These are phyloP conservation scores for Yoshiicerus persimilis DNA, from an alignment of 1,140 invertebrate genomes.

Conservation along the genomic window DNA sequence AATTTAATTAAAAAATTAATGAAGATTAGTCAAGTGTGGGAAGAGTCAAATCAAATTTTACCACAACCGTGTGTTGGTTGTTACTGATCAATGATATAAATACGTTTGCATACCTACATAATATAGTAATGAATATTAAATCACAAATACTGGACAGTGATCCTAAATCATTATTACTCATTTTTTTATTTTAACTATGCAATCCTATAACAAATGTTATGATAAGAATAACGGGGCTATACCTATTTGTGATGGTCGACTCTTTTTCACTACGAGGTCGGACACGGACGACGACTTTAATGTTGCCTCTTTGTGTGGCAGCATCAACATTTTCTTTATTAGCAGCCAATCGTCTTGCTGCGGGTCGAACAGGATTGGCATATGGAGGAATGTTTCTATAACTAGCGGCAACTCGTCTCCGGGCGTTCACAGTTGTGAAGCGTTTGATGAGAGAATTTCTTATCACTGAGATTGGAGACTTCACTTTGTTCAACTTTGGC, in stretches of 20 bases:
- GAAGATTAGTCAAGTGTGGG: too few species aligned
- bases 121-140: too few species aligned
- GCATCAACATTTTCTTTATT: constrained; percentile 38
- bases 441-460: neutral
- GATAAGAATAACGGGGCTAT: too few species aligned
- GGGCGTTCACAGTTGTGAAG: neutral
- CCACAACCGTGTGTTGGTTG: too few species aligned
- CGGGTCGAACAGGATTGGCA: neutral
- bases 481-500: neutral
- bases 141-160: too few species aligned
- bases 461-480: neutral
- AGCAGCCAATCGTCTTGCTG: neutral
- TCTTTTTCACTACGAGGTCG: constrained; percentile 72
- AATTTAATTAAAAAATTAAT: too few species aligned
- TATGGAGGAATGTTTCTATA: neutral
- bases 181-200: too few species aligned
- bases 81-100: too few species aligned
- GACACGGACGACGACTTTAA: constrained; percentile 77
- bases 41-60: too few species aligned
- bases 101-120: too few species aligned
- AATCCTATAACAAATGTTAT: too few species aligned
- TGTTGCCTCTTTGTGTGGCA: constrained; percentile 52
- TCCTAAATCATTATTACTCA: too few species aligned
- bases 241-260: constrained; percentile 54
- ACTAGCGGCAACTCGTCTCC: neutral